Evolutionary conservation across 2,888 invertebrate genomes (phyloP).

Genomic region (Polyommatus icarus): DNA sequence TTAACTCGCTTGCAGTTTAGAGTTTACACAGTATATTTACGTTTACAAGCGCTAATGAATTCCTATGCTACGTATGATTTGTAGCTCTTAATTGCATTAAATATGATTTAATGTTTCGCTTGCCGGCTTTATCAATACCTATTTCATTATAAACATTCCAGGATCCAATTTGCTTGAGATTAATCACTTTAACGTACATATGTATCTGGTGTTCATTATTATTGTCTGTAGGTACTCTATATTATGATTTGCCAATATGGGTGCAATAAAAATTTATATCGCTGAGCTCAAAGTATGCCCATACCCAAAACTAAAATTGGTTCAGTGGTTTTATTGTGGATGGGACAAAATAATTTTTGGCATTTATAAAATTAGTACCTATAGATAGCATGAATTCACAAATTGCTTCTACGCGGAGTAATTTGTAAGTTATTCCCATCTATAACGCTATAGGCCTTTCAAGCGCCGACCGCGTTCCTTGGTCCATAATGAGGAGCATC

Average conservation of each 20-base stretch:
- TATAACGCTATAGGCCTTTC: conserved; percentile 54
- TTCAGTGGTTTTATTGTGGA: not conserved
- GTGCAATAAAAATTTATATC: too few relatives aligned
- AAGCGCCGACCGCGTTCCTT: conserved; percentile 48
- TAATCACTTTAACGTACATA: not conserved
- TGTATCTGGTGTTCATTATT: not conserved
- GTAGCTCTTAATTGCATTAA: conserved; percentile 28
- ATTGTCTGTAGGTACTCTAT: too few relatives aligned
- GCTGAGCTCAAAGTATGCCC: too few relatives aligned
- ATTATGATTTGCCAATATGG: too few relatives aligned
- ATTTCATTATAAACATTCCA: not conserved
- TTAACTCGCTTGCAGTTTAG: conserved; percentile 23
- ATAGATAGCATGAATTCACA: not conserved
- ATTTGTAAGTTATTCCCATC: conserved; percentile 49
- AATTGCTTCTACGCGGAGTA: conserved; percentile 55
- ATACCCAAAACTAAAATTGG: too few relatives aligned
- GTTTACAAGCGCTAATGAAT: conserved; percentile 36
- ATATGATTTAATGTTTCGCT: conserved; percentile 35
- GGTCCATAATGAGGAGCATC: conserved; percentile 67
- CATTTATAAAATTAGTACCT: not conserved
- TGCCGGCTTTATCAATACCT: not conserved
- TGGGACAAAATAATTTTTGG: not conserved
- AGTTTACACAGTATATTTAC: conserved; percentile 29
- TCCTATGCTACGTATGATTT: conserved; percentile 35
- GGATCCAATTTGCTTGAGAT: not conserved